Percentiles rank a stretch among this genome's conserved stretches.
Conservation (phyloP, 1,140 invertebrate genomes). For the Onthophagus taurus region DNA sequence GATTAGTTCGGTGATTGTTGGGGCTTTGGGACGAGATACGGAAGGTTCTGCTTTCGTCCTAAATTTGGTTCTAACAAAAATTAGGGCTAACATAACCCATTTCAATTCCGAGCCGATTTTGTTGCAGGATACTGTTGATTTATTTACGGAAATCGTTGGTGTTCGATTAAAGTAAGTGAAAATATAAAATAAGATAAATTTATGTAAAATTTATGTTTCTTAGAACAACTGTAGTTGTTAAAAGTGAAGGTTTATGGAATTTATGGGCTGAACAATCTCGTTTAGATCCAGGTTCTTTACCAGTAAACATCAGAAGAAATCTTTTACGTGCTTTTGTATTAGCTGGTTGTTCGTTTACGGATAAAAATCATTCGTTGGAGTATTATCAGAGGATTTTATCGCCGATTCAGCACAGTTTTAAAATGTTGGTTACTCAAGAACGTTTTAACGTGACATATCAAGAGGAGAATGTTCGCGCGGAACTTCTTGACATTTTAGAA, state of each 20-base stretch:
- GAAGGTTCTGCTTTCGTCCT: slow-evolving; percentile 32
- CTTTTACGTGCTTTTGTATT: slow-evolving; percentile 45
- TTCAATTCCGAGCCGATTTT: slow-evolving; percentile 34
- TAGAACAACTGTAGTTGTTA: slow-evolving; percentile 33
- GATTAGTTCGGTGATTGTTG: slow-evolving; percentile 35
- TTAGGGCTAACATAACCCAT: slow-evolving; percentile 33
- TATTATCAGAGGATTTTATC: slow-evolving; percentile 51
- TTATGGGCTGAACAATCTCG: slow-evolving; percentile 35
- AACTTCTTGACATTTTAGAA: slow-evolving; percentile 56
- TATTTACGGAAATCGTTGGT: slow-evolving; percentile 32
- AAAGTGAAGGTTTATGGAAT: slow-evolving; percentile 39
- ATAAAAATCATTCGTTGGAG: slow-evolving; percentile 27
- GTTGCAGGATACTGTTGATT: slow-evolving; percentile 33
- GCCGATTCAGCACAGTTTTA: slow-evolving; percentile 50
- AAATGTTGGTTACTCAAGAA: slow-evolving; percentile 44
- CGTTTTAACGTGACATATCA: slow-evolving; percentile 50
- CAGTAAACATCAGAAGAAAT: slow-evolving; percentile 41
- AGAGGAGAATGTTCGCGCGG: slow-evolving; percentile 46
- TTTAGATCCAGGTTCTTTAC: slow-evolving; percentile 37
- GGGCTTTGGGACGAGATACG: slow-evolving; percentile 33
- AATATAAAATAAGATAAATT: too few species aligned
- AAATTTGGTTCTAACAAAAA: slow-evolving; percentile 32
- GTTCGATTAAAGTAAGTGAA: slow-evolving; percentile 32
- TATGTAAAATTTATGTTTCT: too few species aligned
- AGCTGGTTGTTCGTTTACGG: slow-evolving; percentile 38